Evolutionary conservation across 2,113 vertebrate species (phyloP).

Genomic region (Bothrops jararaca): DNA sequence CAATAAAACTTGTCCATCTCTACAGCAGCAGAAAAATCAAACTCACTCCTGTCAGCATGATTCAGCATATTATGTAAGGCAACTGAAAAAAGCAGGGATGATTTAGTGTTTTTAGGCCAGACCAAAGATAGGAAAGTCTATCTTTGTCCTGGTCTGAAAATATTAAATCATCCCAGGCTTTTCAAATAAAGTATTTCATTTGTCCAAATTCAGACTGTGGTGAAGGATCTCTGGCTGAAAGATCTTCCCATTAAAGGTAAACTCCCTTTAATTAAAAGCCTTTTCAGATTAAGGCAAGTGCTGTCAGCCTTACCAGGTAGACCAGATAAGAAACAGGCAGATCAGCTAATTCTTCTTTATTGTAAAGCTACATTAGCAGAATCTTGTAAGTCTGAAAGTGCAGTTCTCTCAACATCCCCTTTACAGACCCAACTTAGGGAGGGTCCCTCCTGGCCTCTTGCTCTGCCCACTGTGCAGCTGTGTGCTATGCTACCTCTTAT

Average conservation of each 20-base stretch:
- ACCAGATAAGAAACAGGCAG: not conserved
- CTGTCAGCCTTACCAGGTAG: not conserved
- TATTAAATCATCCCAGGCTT: no score
- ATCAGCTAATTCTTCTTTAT: not conserved
- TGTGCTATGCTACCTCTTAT: not conserved
- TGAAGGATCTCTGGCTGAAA: no score
- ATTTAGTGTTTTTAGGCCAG: not conserved
- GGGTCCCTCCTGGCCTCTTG: not conserved
- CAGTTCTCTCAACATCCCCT: not conserved
- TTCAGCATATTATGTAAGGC: slow-evolving; percentile 1
- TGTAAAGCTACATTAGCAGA: not conserved
- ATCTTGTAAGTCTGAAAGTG: not conserved
- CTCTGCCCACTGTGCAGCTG: not conserved
- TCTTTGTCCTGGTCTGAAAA: no score
- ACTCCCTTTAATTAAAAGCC: not conserved
- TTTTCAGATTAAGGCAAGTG: not conserved
- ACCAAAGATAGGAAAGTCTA: not conserved
- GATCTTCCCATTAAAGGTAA: not conserved
- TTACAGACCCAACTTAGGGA: not conserved
- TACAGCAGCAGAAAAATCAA: not conserved
- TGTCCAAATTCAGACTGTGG: not conserved
- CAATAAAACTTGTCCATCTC: not conserved
- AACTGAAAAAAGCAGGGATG: not conserved
- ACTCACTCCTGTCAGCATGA: not conserved
- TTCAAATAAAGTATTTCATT: not conserved